Base-by-base conservation (phyloP, 1,140 invertebrate species). In the Bombus vancouverensis region DNA sequence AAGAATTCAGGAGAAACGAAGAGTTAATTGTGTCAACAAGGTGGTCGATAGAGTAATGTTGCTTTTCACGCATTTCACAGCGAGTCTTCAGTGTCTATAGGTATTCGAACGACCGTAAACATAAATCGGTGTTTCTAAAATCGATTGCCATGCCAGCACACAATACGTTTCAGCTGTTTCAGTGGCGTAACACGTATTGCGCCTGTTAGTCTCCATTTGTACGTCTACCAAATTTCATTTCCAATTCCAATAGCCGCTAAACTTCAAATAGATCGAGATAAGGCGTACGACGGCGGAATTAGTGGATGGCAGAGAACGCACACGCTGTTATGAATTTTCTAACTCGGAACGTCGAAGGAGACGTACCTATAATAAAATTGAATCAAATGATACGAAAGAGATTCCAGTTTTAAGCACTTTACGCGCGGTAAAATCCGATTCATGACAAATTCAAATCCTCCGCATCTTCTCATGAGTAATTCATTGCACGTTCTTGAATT, bases 191-290 rank as follows among this genome's bases (percentile, higher is more conserved):
- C 85, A 68, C 66, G 85, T 66, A 62, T 66, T 32, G 57, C 71
- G 70, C 12, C 75, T 68, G 81, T 65, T 80, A 44, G 42, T 72
- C 59, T 62, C 79, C 75, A 85, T 90, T 89, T 79, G 82, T 87
- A 85, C 87, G 84, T 92, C 86, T 87, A 91, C 87, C 85, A 91
- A 92, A 92, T 92, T 92, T 92, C 90, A 92, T 93, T 93, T 92
- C 89, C 92, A 92, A 92, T 93, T 92, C 91, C 90, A 86, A 91
- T 89, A 71, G 84, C 66, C 81, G 82, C 39, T 83, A 89, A 87
- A 89, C 87, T 89, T 44, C 8, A 70, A 89, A 88, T 87, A 78
- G 85, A 83, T 82, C 73, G 85, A 72, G 57, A 47, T 86, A 88
- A 79, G 79, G 77, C 66, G 39, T 57, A 78, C 59, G 59, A 76